A percentile compares a stretch with the other conserved stretches of the same genome.
Conservation (phyloP, 2,888 invertebrate genomes). For the Parapristionchus giblindavisi region DNA sequence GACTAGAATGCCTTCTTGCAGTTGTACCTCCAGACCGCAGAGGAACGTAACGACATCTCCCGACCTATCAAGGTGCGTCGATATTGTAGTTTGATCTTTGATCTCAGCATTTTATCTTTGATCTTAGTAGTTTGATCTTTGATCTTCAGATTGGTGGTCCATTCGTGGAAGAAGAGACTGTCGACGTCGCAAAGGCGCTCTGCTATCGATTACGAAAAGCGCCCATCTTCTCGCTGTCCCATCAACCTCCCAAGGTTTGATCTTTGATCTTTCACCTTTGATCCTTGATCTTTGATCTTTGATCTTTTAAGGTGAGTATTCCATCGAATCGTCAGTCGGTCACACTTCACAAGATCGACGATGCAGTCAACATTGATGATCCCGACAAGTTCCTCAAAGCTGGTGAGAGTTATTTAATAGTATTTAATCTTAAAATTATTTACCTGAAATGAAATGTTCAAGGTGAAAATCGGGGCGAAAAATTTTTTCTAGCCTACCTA, state of each 20-base stretch:
- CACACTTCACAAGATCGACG: conserved; percentile 3
- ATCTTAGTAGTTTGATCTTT: too few species aligned
- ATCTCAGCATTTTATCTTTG: too few species aligned
- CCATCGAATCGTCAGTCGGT: conserved; percentile 20
- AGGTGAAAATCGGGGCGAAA: too few species aligned
- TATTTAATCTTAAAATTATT: background rate
- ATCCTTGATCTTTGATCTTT: background rate
- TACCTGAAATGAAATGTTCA: too few species aligned
- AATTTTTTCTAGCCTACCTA: too few species aligned
- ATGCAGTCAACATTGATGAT: background rate
- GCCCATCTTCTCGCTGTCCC: conserved; percentile 32
- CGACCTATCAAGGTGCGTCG: background rate
- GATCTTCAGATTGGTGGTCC: conserved; percentile 33
- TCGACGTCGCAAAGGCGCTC: conserved; percentile 3
- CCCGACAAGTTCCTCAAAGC: conserved; percentile 31
- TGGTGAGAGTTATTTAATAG: background rate
- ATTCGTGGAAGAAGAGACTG: conserved; percentile 26
- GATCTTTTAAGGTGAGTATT: background rate
- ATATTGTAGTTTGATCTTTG: too few species aligned
- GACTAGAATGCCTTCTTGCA: too few species aligned
- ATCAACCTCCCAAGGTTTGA: conserved; percentile 27
- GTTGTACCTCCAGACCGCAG: background rate
- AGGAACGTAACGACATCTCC: conserved; percentile 1
- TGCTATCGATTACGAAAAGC: background rate
- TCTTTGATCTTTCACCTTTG: background rate